These are phyloP conservation scores for Heteromyza rotundicornis DNA, from an alignment of 2,888 invertebrate species.

Conservation along the genomic window DNA sequence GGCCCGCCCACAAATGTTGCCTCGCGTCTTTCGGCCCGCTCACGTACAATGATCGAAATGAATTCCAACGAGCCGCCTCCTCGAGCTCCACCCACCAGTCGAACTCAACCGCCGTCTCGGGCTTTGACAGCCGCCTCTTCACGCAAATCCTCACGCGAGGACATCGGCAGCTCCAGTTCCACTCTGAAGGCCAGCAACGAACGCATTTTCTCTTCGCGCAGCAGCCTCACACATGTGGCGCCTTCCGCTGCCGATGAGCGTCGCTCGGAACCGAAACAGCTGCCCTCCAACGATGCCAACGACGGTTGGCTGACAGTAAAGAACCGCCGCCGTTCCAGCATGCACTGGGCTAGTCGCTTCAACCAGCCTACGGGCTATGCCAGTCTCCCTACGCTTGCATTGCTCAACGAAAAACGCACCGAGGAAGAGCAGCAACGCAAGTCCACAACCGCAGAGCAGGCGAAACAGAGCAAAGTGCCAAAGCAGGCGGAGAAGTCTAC, in stretches of 20 bases:
- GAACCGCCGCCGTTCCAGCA: slow-evolving; percentile 73
- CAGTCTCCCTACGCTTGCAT: slow-evolving; percentile 76
- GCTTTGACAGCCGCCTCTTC: slow-evolving; percentile 26
- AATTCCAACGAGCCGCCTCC: slow-evolving; percentile 27
- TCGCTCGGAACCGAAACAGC: slow-evolving; percentile 55
- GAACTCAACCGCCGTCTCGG: slow-evolving; percentile 19
- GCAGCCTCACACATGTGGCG: slow-evolving; percentile 40
- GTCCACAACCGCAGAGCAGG: slow-evolving; percentile 11
- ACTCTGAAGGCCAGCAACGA: slow-evolving; percentile 62
- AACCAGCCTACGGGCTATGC: slow-evolving; percentile 84
- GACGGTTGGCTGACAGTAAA: slow-evolving; percentile 93
- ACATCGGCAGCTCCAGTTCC: slow-evolving; percentile 59
- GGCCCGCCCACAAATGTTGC: slow-evolving; percentile 56
- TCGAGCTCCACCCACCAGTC: not conserved
- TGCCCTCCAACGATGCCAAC: slow-evolving; percentile 50
- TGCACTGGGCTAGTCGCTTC: slow-evolving; percentile 78
- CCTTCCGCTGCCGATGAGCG: slow-evolving; percentile 39
- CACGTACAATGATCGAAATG: slow-evolving; percentile 62
- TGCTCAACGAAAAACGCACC: slow-evolving; percentile 53
- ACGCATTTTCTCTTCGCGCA: slow-evolving; percentile 51
- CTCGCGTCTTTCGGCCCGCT: slow-evolving; percentile 56
- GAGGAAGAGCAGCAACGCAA: not conserved
- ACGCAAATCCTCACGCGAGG: slow-evolving; percentile 50
- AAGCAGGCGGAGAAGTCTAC: slow-evolving; percentile 34
- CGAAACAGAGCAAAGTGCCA: slow-evolving; percentile 15